A percentile compares a stretch with the other conserved stretches of the same genome.
These are phyloP conservation scores for Lindbergichthys nudifrons DNA, from an alignment of 2,797 vertebrate species.

Conservation along the genomic window DNA sequence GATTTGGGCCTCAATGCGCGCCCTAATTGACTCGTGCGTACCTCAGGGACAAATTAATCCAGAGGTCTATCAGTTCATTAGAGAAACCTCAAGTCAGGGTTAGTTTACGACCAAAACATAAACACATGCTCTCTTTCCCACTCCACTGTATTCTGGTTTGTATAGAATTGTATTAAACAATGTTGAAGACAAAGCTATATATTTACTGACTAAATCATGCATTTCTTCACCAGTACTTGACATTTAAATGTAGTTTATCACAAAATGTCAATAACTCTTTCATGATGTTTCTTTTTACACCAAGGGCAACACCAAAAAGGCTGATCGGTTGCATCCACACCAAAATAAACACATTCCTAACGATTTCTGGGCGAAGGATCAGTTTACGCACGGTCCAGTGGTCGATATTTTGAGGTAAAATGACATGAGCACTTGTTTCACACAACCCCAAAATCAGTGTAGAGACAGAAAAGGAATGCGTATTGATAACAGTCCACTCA, in stretches of 20 bases:
- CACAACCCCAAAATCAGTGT: conserved; percentile 61
- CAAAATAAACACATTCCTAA: conserved; percentile 81
- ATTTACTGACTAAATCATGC: conserved; percentile 35
- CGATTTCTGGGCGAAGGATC: conserved; percentile 77
- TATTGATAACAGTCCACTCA: conserved; percentile 38
- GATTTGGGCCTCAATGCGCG: conserved; percentile 78
- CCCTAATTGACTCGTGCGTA: conserved; percentile 86
- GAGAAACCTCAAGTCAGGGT: conserved; percentile 80
- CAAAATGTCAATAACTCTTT: conserved; percentile 24
- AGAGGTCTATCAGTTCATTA: conserved; percentile 92
- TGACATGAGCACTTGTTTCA: conserved; percentile 73
- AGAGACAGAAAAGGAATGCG: conserved; percentile 41
- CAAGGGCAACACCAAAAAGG: conserved; percentile 53
- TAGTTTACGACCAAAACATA: conserved; percentile 40
- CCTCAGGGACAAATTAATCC: conserved; percentile 92
- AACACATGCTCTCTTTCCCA: conserved; percentile 22
- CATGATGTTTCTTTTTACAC: conserved; percentile 52
- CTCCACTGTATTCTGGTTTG: background rate
- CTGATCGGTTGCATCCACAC: conserved; percentile 69
- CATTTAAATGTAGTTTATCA: conserved; percentile 41
- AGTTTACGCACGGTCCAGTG: conserved; percentile 69
- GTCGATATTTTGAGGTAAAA: conserved; percentile 83
- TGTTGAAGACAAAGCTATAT: background rate
- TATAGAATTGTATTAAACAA: conserved; percentile 18
- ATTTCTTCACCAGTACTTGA: conserved; percentile 10